Evolutionary conservation across 2,797 vertebrate species (phyloP), one percentile per base, ranked within the genome.

Genomic region (Orestias chungarensis): DNA sequence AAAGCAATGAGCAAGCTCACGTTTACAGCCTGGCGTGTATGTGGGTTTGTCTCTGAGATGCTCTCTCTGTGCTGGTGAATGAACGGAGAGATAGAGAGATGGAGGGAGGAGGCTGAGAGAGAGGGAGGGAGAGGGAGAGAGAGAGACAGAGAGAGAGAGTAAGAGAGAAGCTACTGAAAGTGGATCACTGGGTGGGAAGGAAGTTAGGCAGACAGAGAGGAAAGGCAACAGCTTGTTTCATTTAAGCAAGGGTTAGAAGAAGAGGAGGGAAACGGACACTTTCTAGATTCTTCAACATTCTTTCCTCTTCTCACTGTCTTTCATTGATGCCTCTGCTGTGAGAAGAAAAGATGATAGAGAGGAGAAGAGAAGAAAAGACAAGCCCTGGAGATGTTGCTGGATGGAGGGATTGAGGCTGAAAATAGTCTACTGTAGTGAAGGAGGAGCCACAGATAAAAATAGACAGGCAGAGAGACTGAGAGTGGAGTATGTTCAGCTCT

Each of bases 371-470:
- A 44, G 70, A 31, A 31, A 17, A 33, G 76, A 78, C 64, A 64
- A 4, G n/a, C 69, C 74, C 65, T 69, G 79, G 54, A 79, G 82
- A 80, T 54, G 82, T 78, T 82, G 83, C 72, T 75, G 76, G 68
- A 76, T 80, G 86, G 65, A 74, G 88, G 80, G 75, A 77, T 11
- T 18, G 70, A 0, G 50, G 64, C 79, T 90, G 79, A 88, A 90
- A 89, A 81, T 85, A 85, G 82, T 79, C 71, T 79, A 76, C 74
- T 71, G 71, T 82, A 68, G 82, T 80, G 85, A 79, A 86, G 90
- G 83, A 86, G 80, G 75, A 73, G 89, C 79, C 31, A 40, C 14
- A 59, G 87, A 88, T 90, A 91, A 87, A 91, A 91, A 91, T 91
- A 93, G 88, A 84, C 46, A 25, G 54, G 27, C 65, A 64, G 70